Evolutionary conservation across 2,888 invertebrate genomes (phyloP), one percentile per base, ranked within the genome.

Genomic region (Mythimna impura): DNA sequence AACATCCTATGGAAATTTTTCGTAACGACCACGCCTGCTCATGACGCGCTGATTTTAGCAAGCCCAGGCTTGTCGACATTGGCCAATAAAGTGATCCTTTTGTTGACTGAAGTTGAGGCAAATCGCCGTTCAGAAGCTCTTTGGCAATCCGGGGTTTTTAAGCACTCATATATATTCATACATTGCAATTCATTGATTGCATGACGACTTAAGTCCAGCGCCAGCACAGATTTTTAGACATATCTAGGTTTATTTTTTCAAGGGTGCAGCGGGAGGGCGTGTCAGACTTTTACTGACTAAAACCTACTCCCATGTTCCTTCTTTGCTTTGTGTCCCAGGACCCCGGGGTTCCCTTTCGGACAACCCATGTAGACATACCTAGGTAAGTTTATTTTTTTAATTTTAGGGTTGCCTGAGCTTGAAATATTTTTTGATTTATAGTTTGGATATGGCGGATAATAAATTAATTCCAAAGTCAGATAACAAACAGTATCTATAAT

Each of bases 1-100:
- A 71, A 76, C 64, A 64, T 76, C 43, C 20, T 47, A 66, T 54
- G 55, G 61, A 66, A 75, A 80, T 61, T 81, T 79, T 82, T 72
- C 82, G 68, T 66, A 75, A 78, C 36, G 3, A 61, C 60, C 68
- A 63, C 54, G 65, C 47, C 67, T 68, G 43, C 61, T 66, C 47
- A 47, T 73, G 70, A 66, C 74, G 57, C 40, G 43, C 47, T 57
- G 22, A 69, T 75, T 62, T 63, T 75, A 76, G 61, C 61, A 62
- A 65, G n/a, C 65, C 61, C 30, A 47, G 6, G 54, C 30, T 55
- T 65, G 60, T 60, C 60, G 68, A 20, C 47, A 58, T 77, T 78
- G 34, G 25, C 63, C 30, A 77, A 78, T 63, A 34, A 20, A 57
- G 9, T 50, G 22, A 43, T 55, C 40, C 58, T 55, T 73, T 12